phyloP scores from a whole-genome alignment of 1,140 invertebrate species.

The Metaphire vulgaris region DNA sequence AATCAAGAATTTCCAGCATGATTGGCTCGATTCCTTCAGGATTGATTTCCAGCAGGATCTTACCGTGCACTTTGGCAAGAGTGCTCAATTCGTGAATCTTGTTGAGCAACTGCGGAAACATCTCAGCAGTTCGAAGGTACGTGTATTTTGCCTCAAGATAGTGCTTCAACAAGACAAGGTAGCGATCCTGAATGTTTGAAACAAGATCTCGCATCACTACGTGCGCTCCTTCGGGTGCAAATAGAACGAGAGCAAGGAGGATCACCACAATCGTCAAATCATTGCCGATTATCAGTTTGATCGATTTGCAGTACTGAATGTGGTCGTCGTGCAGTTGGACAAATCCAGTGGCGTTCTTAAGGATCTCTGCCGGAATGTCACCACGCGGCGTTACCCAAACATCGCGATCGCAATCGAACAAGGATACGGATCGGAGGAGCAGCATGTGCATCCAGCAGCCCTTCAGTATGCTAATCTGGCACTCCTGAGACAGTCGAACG shows the following conservation, averaged over 20 bases:
- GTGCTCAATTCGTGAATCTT: constrained; percentile 77
- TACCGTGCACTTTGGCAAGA: constrained; percentile 76
- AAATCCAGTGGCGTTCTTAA: constrained; percentile 44
- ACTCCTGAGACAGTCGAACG: constrained; percentile 66
- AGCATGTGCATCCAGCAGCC: constrained; percentile 75
- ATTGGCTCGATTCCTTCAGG: constrained; percentile 80
- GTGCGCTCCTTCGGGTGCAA: constrained; percentile 70
- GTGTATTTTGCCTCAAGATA: constrained; percentile 70
- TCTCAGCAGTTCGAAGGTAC: constrained; percentile 35
- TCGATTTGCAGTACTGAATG: constrained; percentile 40
- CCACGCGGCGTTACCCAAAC: constrained; percentile 60
- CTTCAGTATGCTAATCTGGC: constrained; percentile 81
- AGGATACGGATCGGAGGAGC: constrained; percentile 77
- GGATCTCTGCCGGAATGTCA: constrained; percentile 42
- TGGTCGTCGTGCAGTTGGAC: constrained; percentile 44
- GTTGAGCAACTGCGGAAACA: constrained; percentile 63
- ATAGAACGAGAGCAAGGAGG: constrained; percentile 78
- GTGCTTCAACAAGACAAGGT: constrained; percentile 77
- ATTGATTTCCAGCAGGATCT: constrained; percentile 81
- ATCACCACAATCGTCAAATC: constrained; percentile 67
- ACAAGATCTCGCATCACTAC: constrained; percentile 71
- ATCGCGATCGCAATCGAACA: constrained; percentile 66
- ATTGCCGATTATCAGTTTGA: constrained; percentile 43
- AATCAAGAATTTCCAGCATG: constrained; percentile 84
- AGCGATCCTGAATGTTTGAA: constrained; percentile 68